Conservation (phyloP, 2,113 vertebrate species). For the Silurus asotus region DNA sequence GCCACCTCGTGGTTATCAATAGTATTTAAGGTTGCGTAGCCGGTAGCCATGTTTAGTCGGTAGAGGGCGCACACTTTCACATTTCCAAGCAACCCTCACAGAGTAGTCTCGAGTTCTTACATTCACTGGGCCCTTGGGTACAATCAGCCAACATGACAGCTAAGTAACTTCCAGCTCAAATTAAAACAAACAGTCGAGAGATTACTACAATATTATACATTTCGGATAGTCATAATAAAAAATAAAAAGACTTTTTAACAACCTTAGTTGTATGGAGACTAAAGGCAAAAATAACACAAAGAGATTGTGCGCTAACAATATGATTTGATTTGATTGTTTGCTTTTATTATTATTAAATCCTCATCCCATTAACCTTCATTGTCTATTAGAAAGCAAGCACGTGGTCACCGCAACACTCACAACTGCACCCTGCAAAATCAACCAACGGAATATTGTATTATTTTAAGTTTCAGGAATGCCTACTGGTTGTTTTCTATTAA, state of each 20-base stretch:
- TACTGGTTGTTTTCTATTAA: background rate
- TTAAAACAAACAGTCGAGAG: background rate
- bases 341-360: background rate
- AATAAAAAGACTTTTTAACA: background rate
- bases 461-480: background rate
- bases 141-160: too few species aligned
- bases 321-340: too few species aligned
- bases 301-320: background rate
- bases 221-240: background rate
- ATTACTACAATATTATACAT: background rate
- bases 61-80: slow-evolving; percentile 15
- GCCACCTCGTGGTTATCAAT: slow-evolving; percentile 34
- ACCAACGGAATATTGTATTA: background rate
- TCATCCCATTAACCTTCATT: background rate
- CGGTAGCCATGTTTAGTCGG: too few species aligned
- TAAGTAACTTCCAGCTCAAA: background rate
- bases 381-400: background rate
- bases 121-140: background rate
- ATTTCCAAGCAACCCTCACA: background rate
- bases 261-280: background rate
- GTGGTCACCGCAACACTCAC: background rate
- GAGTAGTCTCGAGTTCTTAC: background rate
- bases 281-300: background rate
- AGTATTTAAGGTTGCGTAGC: background rate
- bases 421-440: background rate